These are phyloP conservation scores for Argyrosomus japonicus DNA, from an alignment of 2,113 vertebrate genomes.

Conservation along the genomic window DNA sequence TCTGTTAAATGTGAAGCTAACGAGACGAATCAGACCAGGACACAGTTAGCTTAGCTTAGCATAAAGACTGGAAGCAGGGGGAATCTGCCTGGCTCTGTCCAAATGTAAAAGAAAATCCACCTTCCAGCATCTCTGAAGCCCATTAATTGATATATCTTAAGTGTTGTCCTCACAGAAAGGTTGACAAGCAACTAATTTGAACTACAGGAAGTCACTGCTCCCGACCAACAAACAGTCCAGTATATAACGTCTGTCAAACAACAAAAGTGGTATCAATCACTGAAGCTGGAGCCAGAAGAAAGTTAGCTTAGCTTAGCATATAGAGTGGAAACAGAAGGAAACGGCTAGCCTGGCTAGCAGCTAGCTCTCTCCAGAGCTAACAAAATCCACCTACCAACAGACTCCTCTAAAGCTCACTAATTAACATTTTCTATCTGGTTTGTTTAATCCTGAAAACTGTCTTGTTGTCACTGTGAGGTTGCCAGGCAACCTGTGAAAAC, in stretches of 20 bases:
- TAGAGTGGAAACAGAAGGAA: background rate
- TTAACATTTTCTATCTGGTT: background rate
- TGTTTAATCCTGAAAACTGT: background rate
- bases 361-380: background rate
- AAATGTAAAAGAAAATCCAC: background rate
- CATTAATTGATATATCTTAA: background rate
- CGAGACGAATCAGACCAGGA: too few species aligned
- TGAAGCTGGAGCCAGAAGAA: background rate
- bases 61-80: background rate
- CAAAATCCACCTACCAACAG: background rate
- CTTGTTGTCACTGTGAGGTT: background rate
- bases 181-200: background rate
- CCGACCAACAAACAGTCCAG: background rate
- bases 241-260: background rate
- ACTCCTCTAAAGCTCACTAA: background rate
- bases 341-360: background rate
- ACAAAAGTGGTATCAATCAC: background rate
- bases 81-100: background rate
- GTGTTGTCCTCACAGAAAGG: too few species aligned
- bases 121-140: background rate
- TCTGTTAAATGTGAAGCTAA: background rate
- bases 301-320: background rate
- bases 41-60: background rate
- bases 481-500: background rate
- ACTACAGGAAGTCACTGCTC: background rate